phyloP scores from a whole-genome alignment of 2,113 vertebrate genomes.

The Aegypius monachus region DNA sequence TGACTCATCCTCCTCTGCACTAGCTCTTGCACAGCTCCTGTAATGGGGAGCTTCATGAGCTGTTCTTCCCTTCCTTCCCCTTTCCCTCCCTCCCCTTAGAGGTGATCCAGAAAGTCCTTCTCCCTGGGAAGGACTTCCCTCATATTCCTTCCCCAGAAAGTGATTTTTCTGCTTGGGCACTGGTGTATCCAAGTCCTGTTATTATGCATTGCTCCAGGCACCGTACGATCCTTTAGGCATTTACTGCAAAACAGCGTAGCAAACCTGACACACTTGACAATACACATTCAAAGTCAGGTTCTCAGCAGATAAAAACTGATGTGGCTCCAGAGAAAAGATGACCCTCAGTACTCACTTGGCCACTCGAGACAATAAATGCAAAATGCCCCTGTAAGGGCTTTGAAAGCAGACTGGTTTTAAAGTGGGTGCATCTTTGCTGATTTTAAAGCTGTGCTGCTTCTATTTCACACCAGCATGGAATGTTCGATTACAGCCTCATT shows the following conservation, averaged over 20 bases:
- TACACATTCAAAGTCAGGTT: background rate
- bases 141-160: background rate
- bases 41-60: accelerated
- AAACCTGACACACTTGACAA: background rate
- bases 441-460: background rate
- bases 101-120: background rate
- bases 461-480: conserved; percentile 3
- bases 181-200: background rate
- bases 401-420: background rate
- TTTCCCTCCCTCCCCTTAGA: background rate
- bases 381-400: background rate
- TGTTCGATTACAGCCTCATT: background rate
- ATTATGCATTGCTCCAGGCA: background rate
- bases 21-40: background rate
- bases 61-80: background rate
- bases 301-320: background rate
- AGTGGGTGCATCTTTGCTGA: background rate
- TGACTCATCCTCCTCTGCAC: conserved; percentile 48
- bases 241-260: background rate
- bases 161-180: background rate
- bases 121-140: background rate
- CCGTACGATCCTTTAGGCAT: accelerated
- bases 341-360: background rate
- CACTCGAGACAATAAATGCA: background rate
- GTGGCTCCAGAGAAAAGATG: background rate